Evolutionary conservation across 2,888 invertebrate genomes (phyloP), one percentile per base, ranked within the genome.

Genomic region (Polylopha cassiicola): DNA sequence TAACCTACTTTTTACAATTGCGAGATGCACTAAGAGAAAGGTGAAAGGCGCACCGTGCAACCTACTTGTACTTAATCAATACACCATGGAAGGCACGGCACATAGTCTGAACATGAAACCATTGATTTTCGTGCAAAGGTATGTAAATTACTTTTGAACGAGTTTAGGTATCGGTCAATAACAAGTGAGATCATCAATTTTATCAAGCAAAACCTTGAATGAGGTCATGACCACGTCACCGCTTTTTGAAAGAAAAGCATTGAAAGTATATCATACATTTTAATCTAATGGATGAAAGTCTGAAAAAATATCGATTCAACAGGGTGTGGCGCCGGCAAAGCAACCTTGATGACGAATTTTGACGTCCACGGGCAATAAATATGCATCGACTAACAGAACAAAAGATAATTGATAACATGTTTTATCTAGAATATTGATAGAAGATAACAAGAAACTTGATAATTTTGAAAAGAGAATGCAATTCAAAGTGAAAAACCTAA

Each of bases 151-250:
- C 14, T 24, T 29, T 31, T 36, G 32, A 43, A 29, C 24, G n/a
- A n/a, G n/a, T n/a, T 36, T 2, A 22, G 27, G 39, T 18, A 36
- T 28, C 22, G 44, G 29, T 26, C 26, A 27, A 15, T 21, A 41
- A 41, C 48, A 54, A 55, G 57, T 71, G 72, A 73, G 66, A 66
- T 74, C 74, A 75, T 58, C 51, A 45, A 15, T 30, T n/a, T 27
- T 22, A 39, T 39, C 33, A 29, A 53, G 43, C 56, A 61, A 59
- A 56, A 27, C 58, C 53, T 59, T 55, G 55, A 55, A 57, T 47
- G 48, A 56, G 56, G 61, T 57, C 61, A 57, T 21, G 39, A 43
- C 49, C 59, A 61, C 61, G 62, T 61, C 59, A 63, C 43, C 52
- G 29, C 27, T 26, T 29, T 21, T 18, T 20, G 9, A 36, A 32